phyloP scores from a whole-genome alignment of 2,113 vertebrate species.

The Sminthopsis crassicaudata region DNA sequence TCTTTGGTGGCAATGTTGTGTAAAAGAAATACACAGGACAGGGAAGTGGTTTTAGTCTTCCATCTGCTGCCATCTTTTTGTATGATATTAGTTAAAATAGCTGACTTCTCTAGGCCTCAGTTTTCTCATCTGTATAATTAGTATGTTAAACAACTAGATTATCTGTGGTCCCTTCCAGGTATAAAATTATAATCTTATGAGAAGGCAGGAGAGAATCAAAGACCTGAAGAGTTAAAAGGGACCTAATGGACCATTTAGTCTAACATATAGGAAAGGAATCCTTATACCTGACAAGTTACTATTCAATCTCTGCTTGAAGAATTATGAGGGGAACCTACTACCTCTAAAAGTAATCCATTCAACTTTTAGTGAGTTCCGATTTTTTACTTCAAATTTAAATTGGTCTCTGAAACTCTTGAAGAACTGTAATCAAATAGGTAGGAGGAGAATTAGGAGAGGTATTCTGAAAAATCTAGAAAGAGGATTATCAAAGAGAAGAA shows the following conservation, averaged over 20 bases:
- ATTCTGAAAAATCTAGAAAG: neutral
- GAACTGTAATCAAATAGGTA: neutral
- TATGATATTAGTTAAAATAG: neutral
- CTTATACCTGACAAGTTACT: neutral
- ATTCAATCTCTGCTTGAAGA: neutral
- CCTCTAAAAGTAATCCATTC: neutral
- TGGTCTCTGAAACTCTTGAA: neutral
- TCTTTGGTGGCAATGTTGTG: neutral
- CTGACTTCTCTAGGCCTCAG: neutral
- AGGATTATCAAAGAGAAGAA: neutral
- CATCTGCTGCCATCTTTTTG: neutral
- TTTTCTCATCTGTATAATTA: neutral
- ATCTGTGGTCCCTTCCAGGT: neutral
- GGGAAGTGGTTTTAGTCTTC: neutral
- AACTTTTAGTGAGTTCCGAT: neutral
- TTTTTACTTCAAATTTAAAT: neutral
- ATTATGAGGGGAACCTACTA: neutral
- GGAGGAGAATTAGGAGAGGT: neutral
- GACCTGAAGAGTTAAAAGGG: neutral
- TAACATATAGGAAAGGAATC: neutral
- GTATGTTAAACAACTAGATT: neutral
- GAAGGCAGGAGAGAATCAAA: neutral
- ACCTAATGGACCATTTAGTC: neutral
- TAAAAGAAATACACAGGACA: neutral
- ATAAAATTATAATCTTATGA: neutral